Conservation (phyloP, 2,113 vertebrate species). For the Zosterops pallidus region DNA sequence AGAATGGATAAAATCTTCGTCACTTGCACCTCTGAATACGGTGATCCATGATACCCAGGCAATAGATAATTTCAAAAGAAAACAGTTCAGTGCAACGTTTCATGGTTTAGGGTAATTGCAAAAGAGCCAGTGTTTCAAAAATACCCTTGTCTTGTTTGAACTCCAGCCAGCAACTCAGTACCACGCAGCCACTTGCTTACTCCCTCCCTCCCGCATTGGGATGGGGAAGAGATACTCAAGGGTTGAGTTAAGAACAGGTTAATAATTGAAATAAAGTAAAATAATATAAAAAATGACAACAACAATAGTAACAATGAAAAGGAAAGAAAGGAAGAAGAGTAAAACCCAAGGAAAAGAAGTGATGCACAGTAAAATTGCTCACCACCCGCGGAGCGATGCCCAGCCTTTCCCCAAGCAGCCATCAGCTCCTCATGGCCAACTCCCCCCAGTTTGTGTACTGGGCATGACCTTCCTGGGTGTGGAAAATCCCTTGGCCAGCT, state of each 20-base stretch:
- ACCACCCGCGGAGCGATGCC: background rate
- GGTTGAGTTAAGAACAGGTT: background rate
- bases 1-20: background rate
- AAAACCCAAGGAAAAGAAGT: background rate
- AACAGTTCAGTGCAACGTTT: background rate
- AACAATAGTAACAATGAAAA: background rate
- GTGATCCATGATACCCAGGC: background rate
- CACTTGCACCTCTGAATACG: accelerated
- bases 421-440: background rate
- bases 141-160: background rate
- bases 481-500: background rate
- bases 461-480: background rate
- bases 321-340: background rate
- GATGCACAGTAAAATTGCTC: background rate
- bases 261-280: background rate
- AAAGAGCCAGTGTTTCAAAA: background rate
- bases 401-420: background rate
- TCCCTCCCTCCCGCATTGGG: background rate
- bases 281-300: background rate
- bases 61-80: background rate
- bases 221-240: background rate
- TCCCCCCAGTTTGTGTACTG: background rate
- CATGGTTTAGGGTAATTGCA: background rate
- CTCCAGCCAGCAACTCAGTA: background rate
- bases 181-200: background rate